A percentile compares a stretch with the other conserved stretches of the same genome.
These are phyloP conservation scores for Trochalopteron elliotii DNA, from an alignment of 2,113 vertebrate genomes.

Conservation along the genomic window DNA sequence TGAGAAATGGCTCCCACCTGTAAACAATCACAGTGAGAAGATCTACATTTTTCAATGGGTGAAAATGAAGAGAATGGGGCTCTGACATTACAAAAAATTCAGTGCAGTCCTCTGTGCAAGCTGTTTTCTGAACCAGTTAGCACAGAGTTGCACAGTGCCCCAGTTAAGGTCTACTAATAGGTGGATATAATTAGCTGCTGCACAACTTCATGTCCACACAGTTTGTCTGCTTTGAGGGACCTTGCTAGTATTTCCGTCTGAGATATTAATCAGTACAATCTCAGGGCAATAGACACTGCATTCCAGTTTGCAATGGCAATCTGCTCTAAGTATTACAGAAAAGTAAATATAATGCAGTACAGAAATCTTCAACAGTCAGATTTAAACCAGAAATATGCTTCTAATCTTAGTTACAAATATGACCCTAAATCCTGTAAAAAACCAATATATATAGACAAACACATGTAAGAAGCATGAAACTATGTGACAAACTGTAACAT, in stretches of 20 bases:
- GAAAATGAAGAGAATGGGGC: not conserved
- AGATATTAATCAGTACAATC: not conserved
- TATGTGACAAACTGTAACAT: not conserved
- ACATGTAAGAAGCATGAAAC: not conserved
- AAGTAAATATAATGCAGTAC: fast-evolving
- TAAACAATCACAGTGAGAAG: not conserved
- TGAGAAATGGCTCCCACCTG: not conserved
- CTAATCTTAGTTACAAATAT: not conserved
- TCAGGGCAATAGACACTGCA: not conserved
- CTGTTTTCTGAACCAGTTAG: not conserved
- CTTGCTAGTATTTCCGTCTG: not conserved
- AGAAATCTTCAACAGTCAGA: not conserved
- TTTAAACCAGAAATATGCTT: not conserved
- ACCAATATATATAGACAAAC: not conserved
- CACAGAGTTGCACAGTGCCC: not conserved
- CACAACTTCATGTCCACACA: not conserved
- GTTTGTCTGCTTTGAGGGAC: not conserved
- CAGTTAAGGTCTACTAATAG: not conserved
- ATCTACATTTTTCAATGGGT: not conserved
- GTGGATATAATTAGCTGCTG: not conserved
- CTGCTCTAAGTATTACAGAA: not conserved
- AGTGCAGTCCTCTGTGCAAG: not conserved
- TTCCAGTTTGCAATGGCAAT: not conserved
- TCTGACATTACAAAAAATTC: not conserved
- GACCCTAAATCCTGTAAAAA: not conserved